Conservation (phyloP, 2,888 invertebrate genomes). For the Drosophila kambysellisi region DNA sequence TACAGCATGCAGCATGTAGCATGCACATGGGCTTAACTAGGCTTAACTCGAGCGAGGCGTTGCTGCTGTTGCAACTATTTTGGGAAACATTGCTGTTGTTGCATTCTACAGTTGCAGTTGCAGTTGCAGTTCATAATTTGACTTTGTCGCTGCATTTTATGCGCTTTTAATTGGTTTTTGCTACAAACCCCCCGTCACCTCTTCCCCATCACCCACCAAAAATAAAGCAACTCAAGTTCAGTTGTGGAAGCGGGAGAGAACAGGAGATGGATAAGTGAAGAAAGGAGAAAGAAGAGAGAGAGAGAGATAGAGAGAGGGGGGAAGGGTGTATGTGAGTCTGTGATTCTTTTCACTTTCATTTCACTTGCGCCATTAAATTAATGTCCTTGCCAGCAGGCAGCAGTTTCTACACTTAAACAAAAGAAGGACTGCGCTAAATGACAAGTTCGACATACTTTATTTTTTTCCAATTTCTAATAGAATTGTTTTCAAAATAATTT, state of each 20-base stretch:
- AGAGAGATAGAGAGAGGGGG: not conserved
- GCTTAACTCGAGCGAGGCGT: constrained; percentile 63
- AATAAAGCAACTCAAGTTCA: constrained; percentile 56
- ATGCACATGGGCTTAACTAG: constrained; percentile 73
- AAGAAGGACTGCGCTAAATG: not conserved
- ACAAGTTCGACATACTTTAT: not conserved
- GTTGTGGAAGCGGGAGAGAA: not conserved
- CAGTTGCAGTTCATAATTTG: constrained; percentile 66
- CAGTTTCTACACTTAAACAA: not conserved
- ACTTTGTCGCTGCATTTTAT: constrained; percentile 46
- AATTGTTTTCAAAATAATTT: not conserved
- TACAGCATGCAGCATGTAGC: constrained; percentile 53
- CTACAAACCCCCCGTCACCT: not conserved
- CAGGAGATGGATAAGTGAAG: not conserved
- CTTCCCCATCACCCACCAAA: not conserved
- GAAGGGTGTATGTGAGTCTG: not conserved
- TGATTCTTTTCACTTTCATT: constrained; percentile 63
- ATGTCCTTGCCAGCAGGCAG: constrained; percentile 57
- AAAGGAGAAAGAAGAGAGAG: not conserved
- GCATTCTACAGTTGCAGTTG: constrained; percentile 25
- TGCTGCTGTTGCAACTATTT: constrained; percentile 62
- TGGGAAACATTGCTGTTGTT: constrained; percentile 37
- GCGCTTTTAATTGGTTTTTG: constrained; percentile 59
- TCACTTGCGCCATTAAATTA: constrained; percentile 68
- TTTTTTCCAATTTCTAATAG: not conserved